Evolutionary conservation across 2,888 invertebrate genomes (phyloP), one percentile per base, ranked within the genome.

Genomic region (Monopis laevigella): DNA sequence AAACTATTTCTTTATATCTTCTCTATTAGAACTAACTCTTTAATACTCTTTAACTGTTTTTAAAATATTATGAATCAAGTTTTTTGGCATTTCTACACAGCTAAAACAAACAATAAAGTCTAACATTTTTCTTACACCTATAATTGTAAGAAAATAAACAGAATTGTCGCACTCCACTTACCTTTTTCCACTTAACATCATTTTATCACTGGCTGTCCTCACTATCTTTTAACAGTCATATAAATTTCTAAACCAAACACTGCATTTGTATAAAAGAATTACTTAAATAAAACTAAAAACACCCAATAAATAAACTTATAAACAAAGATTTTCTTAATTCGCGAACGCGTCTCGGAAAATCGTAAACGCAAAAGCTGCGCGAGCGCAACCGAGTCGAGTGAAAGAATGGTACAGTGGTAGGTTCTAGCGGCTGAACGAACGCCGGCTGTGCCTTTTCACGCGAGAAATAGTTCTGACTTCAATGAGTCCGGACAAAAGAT

Each of bases 171-270:
- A 63, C 53, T 55, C 56, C 57, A 67, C 72, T 74, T 62, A 78
- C 78, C 71, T 74, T 39, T 24, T 26, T 52, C 63, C 46, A 62
- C 55, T 69, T 54, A 67, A 54, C 64, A 71, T 61, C 78, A 78
- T 78, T 69, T 71, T 78, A 59, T 63, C 32, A 32, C 58, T 52
- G 47, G 46, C 50, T 45, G 46, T 51, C 40, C 52, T 51, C 62
- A 49, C 47, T 48, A 32, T 17, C 17, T 32, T 41, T 45, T 45
- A 50, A 52, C 45, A 54, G 45, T 54, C 53, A 56, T 57, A 43
- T 48, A 53, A 49, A 46, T 43, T 51, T n/a, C n/a, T n/a, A n/a
- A 11, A 28, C 7, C 6, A 28, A 5, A 5, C 32, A 32, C 32
- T 13, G 32, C 17, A 32, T 32, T 2, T n/a, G n/a, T n/a, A n/a